These are phyloP conservation scores for Parnassius smintheus DNA, from an alignment of 2,888 invertebrate species.

Conservation along the genomic window DNA sequence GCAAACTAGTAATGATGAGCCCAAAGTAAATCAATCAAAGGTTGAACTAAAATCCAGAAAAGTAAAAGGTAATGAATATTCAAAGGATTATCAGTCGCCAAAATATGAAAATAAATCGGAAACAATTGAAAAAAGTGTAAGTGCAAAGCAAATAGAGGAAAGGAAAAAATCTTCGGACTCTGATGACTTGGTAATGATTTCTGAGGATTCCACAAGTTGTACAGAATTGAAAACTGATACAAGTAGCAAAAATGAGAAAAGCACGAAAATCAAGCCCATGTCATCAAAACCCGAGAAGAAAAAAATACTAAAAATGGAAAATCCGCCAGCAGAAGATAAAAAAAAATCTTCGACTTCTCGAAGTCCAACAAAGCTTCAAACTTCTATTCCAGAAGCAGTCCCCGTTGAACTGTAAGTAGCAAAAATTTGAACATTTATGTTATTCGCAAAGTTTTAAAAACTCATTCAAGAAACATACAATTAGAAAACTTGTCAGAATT, in stretches of 20 bases:
- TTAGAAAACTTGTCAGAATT: too few relatives aligned
- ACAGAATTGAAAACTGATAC: not conserved
- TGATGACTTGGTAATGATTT: conserved; percentile 16
- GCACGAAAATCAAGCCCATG: not conserved
- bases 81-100: not conserved
- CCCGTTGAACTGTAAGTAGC: conserved; percentile 61
- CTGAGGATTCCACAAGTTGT: not conserved
- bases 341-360: not conserved
- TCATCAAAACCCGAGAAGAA: not conserved
- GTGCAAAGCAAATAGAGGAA: conserved; percentile 4
- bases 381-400: conserved; percentile 40
- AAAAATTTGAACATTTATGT: too few relatives aligned
- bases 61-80: not conserved
- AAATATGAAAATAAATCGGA: not conserved
- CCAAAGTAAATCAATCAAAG: not conserved
- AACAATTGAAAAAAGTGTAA: not conserved
- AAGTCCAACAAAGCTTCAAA: not conserved
- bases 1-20: not conserved
- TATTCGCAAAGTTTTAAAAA: too few relatives aligned
- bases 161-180: conserved; percentile 14
- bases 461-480: too few relatives aligned
- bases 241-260: not conserved
- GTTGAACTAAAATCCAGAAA: not conserved
- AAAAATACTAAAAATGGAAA: not conserved
- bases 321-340: not conserved